phyloP scores from a whole-genome alignment of 2,797 vertebrate species.

The Falco naumanni region DNA sequence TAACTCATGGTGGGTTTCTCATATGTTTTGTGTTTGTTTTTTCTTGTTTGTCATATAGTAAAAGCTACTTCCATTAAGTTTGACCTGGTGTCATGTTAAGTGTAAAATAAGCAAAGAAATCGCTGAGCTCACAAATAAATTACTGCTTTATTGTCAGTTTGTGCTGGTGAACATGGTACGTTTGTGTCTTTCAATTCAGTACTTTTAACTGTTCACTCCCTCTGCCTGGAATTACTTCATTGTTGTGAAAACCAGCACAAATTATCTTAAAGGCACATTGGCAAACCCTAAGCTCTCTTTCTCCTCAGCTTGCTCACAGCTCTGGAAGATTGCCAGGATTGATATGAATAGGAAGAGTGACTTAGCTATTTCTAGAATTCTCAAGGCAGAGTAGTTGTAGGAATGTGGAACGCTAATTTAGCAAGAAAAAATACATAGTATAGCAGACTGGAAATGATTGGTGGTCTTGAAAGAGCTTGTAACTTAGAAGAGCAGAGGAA shows the following conservation, averaged over 20 bases:
- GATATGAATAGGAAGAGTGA: slow-evolving; percentile 35
- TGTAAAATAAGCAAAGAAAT: background rate
- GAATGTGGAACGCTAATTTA: background rate
- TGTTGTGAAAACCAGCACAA: slow-evolving; percentile 15
- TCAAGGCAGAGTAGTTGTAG: slow-evolving; percentile 15
- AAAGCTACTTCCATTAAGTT: background rate
- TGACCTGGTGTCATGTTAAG: background rate
- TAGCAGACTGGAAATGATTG: background rate
- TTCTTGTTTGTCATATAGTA: background rate
- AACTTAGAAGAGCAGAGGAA: background rate
- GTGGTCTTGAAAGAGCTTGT: background rate
- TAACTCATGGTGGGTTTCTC: background rate
- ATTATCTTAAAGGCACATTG: slow-evolving; percentile 8
- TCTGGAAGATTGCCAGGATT: slow-evolving; percentile 7
- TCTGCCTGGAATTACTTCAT: slow-evolving; percentile 1
- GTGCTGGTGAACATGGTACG: background rate
- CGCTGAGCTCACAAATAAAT: background rate
- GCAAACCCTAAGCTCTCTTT: background rate
- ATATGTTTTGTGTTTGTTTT: too few relatives aligned
- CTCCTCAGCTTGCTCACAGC: slow-evolving; percentile 5
- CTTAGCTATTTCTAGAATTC: slow-evolving; percentile 53
- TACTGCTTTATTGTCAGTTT: background rate
- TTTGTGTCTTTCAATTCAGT: background rate
- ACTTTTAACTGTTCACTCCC: background rate
- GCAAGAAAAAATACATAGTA: background rate